Evolutionary conservation across 2,113 vertebrate genomes (phyloP), one percentile per base, ranked within the genome.

Genomic region (Mobula hypostoma): DNA sequence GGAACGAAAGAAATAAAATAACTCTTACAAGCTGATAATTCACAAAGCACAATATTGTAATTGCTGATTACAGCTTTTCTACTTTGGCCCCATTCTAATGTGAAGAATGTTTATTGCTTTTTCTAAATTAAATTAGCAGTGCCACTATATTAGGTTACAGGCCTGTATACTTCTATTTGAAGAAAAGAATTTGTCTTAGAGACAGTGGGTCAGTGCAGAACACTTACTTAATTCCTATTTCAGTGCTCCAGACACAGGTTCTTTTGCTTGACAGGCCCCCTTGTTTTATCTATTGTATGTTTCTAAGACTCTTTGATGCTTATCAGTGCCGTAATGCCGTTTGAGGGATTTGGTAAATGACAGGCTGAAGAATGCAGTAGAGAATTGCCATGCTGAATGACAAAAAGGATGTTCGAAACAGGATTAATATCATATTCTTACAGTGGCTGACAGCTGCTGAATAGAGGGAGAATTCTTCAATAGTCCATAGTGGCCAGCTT

Each of bases 401-500:
- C 96, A 96, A 97, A 97, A 97, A 97, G 97, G 98, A 97, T 97
- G 97, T 97, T 98, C 95, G 97, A 97, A 98, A 98, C 96, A 97
- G 98, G 98, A 98, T 98, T 98, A 98, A 97, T 98, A 98, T 98
- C 98, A 98, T 98, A 98, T 98, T 98, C 97, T 98, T 97, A 97
- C 97, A 97, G 97, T 95, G 96, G 94, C 96, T 98, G 98, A 98
- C 98, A 98, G 96, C 95, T 40, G 83, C 96, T 98, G 96, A 98
- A 98, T 98, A 61, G 96, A 97, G 96, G 96, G 96, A 93, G 95
- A 97, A 96, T 98, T 97, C 97, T 97, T 96, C 96, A 97, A 94
- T 94, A 56, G 95, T 32, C 95, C 27, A 0, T 95, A 96, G 96
- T 97, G 97, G 97, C 91, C 97, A 96, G 96, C 96, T 96, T 96